Evolutionary conservation across 2,113 vertebrate genomes (phyloP), one percentile per base, ranked within the genome.

Genomic region (Mugil cephalus): DNA sequence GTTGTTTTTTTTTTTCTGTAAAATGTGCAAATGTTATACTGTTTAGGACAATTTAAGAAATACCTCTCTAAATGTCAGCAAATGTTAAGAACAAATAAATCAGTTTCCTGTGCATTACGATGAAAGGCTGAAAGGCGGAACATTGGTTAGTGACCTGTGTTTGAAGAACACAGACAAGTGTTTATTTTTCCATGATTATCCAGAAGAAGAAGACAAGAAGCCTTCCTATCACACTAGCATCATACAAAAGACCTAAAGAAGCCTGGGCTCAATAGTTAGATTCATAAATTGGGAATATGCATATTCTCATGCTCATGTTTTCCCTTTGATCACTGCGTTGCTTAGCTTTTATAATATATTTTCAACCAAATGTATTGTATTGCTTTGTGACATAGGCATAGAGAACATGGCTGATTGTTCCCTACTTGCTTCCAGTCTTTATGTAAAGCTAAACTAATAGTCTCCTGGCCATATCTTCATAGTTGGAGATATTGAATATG

Each of bases 161-260:
- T 42, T 55, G 64, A 54, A 24, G 39, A 14, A 56, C 56, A 45
- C 15, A 0, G 17, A 58, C 10, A 51, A 40, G 67, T 69, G 39
- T 4, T 38, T 47, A 10, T n/a, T 36, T 40, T 34, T n/a, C 40
- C 34, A 35, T 36, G n/a, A 42, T 13, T 11, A 66, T 30, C 7
- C 19, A 47, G 43, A n/a, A n/a, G n/a, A n/a, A n/a, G n/a, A n/a
- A n/a, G 13, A 46, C 9, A 65, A 17, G 30, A 10, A 39, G 8
- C n/a, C 46, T 51, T 24, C 2, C 8, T 43, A 1, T 54, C 7
- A 46, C 24, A 13, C 12, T 19, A 7, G 34, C 42, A 63, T 56
- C 4, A 12, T 18, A 17, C 17, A 10, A 30, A 21, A 24, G 7
- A 12, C 4, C 8, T 19, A 34, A 45, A 39, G 9, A 46, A 24